Evolutionary conservation across 2,888 invertebrate species (phyloP), one percentile per base, ranked within the genome.

Genomic region (Ernsta delagoae): DNA sequence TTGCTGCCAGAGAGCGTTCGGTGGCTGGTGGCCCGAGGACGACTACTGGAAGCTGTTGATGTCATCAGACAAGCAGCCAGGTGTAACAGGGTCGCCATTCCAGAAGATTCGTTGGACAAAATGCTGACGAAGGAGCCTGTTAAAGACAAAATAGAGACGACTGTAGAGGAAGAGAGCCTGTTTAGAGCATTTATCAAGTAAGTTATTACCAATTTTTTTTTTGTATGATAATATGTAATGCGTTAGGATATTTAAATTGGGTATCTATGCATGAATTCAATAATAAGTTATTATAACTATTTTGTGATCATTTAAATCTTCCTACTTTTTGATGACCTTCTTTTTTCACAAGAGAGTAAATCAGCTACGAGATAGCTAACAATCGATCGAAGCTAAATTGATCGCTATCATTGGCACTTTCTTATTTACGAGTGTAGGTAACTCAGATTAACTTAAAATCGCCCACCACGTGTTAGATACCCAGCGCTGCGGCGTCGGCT

Each of bases 1-100:
- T 77, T 96, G 53, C 86, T 96, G 61, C 96, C 96, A 0, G 96
- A 97, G 89, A 96, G 96, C 61, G 94, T 96, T 45, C 94, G 97
- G 74, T 97, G 97, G 97, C 92, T 97, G 45, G 83, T 96, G 11
- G 95, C 96, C 5, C 95, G 95, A 72, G 95, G 95, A 3, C 93
- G 95, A 68, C 85, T 94, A 60, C 87, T 94, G 0, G 95, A 96
- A 71, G 96, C 96, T 0, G 94, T 95, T 68, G 82, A 80, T 3
- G 94, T 95, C 24, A 88, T 96, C 53, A 90, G 91, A 61, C 93
- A 90, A 72, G 95, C 96, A 0, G 95, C 96, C 0, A 86, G 84
- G 70, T 90, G 94, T 12, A 97, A 96, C 77, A 92, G 93, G n/a
- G 84, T 84, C 2, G 90, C 59, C 75, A 84, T 84, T 4, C 90